Evolutionary conservation across 2,113 vertebrate genomes (phyloP), one percentile per base, ranked within the genome.

Genomic region (Microtus richardsoni): DNA sequence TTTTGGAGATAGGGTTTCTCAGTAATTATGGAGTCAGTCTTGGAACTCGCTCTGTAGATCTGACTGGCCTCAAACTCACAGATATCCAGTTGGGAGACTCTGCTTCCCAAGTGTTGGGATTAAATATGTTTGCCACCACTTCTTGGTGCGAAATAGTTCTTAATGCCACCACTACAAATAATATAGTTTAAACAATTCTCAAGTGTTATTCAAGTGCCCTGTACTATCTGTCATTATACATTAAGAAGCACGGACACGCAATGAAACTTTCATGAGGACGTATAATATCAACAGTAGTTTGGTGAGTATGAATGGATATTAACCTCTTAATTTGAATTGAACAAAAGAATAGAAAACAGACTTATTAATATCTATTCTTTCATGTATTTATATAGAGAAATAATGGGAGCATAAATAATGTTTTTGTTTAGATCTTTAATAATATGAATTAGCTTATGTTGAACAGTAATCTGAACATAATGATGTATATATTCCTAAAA

Each of bases 281-380:
- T 78, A 22, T 44, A 58, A 91, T 47, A 70, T 91, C 68, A 92
- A 80, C 2, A 66, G 17, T 14, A 93, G 12, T 6, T 90, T 90
- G 8, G 86, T 87, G 83, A 89, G 17, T 39, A 64, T 44, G 1
- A 10, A 66, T 58, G 47, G 70, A 77, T 58, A 74, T 66, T 94
- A 89, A 44, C 6, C 87, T 95, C 14, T 22, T 93, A 68, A 91
- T 49, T 91, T 85, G 17, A 93, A 80, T 14, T 88, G 12, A 95
- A n/a, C 4, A 89, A 7, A 94, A 2, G 19, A 73, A 75, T 24
- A 77, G 3, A 87, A 75, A 96, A 7, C 7, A 87, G 78, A 6
- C 0, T 95, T 68, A 93, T 6, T 60, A 41, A 94, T 24, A 80
- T 92, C 33, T 24, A 7, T 89, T 70, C 44, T 58, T 7, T 89